Conservation (phyloP, 2,797 vertebrate species). For the Uromys caudimaculatus region DNA sequence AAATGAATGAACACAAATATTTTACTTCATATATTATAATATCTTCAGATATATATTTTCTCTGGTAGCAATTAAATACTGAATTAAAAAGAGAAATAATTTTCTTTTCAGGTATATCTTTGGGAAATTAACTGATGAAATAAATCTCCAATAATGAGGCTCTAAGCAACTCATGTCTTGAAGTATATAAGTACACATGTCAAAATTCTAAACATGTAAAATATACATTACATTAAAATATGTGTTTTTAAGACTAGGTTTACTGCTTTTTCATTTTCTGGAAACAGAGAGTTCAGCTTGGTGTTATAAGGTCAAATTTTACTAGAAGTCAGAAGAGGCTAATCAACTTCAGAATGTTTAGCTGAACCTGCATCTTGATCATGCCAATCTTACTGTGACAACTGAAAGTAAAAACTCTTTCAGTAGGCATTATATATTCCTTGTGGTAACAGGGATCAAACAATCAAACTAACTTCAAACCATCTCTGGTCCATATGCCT, state of each 20-base stretch:
- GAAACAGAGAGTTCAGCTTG: background rate
- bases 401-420: background rate
- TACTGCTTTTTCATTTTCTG: background rate
- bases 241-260: background rate
- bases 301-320: background rate
- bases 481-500: background rate
- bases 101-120: background rate
- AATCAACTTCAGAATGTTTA: background rate
- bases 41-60: background rate
- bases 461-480: background rate
- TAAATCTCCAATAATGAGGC: background rate
- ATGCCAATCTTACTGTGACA: background rate
- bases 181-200: background rate
- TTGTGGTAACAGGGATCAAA: background rate
- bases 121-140: slow-evolving; percentile 1
- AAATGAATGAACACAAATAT: slow-evolving; percentile 1
- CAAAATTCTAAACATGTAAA: background rate
- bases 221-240: background rate
- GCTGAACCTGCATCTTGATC: background rate
- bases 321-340: background rate
- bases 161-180: background rate
- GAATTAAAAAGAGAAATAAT: background rate
- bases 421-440: background rate
- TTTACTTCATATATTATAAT: background rate
- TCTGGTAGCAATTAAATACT: background rate